Evolutionary conservation across 2,797 vertebrate species (phyloP).

Genomic region (Phataginus tricuspis): DNA sequence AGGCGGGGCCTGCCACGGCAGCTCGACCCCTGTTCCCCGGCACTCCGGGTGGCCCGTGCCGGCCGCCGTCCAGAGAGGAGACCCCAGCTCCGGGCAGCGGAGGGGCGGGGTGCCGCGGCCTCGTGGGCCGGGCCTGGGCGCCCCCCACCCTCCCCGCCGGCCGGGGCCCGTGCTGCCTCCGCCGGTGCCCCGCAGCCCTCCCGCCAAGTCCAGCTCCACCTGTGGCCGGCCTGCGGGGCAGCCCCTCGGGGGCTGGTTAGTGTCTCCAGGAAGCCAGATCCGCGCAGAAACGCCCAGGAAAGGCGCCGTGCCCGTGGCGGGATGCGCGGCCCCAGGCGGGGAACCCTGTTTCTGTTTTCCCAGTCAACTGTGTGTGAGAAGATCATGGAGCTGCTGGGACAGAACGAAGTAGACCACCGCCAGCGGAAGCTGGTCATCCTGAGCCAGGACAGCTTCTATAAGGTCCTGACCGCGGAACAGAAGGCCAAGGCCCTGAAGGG

Average conservation of each 20-base stretch:
- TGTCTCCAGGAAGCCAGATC: not conserved
- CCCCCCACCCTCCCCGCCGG: not conserved
- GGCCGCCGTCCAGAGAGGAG: not conserved
- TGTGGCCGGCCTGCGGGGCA: not conserved
- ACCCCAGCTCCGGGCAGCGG: not conserved
- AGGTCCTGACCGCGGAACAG: constrained; percentile 94
- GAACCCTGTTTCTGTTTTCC: not conserved
- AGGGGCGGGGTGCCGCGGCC: not conserved
- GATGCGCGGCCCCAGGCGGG: not conserved
- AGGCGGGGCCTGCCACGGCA: not conserved
- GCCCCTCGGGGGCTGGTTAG: not conserved
- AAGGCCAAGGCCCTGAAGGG: constrained; percentile 95
- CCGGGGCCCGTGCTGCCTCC: not conserved
- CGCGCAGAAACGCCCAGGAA: not conserved
- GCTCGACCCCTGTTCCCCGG: not conserved
- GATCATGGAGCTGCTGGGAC: constrained; percentile 98
- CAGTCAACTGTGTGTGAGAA: constrained; percentile 99
- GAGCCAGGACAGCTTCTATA: constrained; percentile 97
- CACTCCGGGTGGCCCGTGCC: not conserved
- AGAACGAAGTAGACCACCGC: constrained; percentile 95
- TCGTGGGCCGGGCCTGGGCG: not conserved
- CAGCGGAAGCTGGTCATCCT: constrained; percentile 96
- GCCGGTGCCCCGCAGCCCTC: not conserved
- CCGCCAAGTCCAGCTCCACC: not conserved
- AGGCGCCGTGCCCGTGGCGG: not conserved